Evolutionary conservation across 2,113 vertebrate genomes (phyloP), one percentile per base, ranked within the genome.

Genomic region (Sarotherodon lohbergeri): DNA sequence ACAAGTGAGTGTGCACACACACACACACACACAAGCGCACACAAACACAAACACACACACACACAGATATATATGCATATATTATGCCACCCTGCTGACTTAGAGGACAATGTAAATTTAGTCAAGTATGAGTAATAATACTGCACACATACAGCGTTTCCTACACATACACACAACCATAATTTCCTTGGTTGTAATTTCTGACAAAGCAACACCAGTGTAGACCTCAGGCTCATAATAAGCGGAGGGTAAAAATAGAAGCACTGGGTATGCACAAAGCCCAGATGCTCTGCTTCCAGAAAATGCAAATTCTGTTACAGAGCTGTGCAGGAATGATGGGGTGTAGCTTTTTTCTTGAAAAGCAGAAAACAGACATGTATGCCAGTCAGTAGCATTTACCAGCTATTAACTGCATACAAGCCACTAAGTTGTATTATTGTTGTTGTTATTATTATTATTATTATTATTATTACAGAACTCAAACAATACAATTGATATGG

Each of bases 231-330:
- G 92, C 89, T 90, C 91, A 92, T 94, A 93, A 94, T 93, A 91
- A 91, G 91, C 80, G 79, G 59, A 29, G 46, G 56, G 84, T 93
- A 94, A 94, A 95, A 94, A 95, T 94, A 95, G 94, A 93, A 93
- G 29, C 87, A 90, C 88, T 91, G 90, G 66, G 39, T 92, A 32
- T 91, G 92, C 93, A 93, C 85, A 94, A 92, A 93, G 87, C 84
- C 80, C 94, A 94, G 91, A 92, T 95, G 93, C 91, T 88, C 59
- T 79, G 86, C 86, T 92, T 91, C 73, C 48, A 86, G 55, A 90
- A 94, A 89, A 94, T 90, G 90, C 88, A 88, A 94, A 93, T 95
- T 91, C 66, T 63, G 81, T 89, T 84, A 39, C 9, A 83, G 48
- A 43, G 43, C 76, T 61, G 59, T 16, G 13, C 66, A 84, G 80